A percentile compares a stretch with the other conserved stretches of the same genome.
Conservation (phyloP, 2,113 vertebrate genomes). For the Fregetta grallaria region DNA sequence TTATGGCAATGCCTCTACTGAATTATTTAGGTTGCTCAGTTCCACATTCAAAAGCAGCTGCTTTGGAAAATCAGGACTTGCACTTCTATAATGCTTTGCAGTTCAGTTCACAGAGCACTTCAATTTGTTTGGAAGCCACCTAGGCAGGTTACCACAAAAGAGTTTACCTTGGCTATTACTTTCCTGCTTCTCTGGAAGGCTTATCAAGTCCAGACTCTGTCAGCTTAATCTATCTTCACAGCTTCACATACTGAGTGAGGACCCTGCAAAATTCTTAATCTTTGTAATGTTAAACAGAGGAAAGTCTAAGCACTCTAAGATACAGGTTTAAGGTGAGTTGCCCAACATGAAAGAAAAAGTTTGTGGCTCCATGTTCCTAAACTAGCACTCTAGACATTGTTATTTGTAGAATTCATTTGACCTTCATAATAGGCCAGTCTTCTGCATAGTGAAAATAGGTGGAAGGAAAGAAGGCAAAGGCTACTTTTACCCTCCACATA, state of each 20-base stretch:
- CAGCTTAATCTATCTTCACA: background rate
- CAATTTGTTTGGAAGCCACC: background rate
- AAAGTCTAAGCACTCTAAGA: background rate
- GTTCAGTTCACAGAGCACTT: background rate
- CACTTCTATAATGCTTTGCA: background rate
- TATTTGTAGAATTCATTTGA: background rate
- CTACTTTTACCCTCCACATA: background rate
- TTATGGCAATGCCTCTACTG: background rate
- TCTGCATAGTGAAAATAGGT: conserved; percentile 6
- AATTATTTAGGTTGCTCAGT: background rate
- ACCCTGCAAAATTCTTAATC: background rate
- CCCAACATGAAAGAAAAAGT: background rate
- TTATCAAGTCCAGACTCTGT: background rate
- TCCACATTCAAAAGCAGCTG: background rate
- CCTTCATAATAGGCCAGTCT: background rate
- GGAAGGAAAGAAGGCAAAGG: conserved; percentile 16
- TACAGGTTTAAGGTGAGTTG: background rate
- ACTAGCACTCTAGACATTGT: background rate
- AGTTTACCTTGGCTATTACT: background rate
- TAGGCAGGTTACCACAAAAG: background rate
- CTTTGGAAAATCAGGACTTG: background rate
- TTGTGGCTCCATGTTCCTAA: background rate
- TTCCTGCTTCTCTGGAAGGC: background rate
- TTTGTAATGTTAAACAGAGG: background rate
- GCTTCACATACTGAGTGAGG: background rate